Conservation (phyloP, 2,797 vertebrate species). For the Helostoma temminkii region DNA sequence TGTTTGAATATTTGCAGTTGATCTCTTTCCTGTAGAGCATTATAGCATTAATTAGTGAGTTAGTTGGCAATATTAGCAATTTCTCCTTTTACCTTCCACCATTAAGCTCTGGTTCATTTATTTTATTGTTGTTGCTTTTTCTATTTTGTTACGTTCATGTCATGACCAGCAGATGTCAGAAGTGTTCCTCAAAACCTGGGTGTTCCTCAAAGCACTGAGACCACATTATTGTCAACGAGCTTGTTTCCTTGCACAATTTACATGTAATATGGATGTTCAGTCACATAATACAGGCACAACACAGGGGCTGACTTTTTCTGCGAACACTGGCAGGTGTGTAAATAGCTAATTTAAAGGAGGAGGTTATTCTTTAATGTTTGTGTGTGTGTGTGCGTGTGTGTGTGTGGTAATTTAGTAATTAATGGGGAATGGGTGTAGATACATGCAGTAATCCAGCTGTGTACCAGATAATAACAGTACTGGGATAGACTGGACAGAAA, state of each 20-base stretch:
- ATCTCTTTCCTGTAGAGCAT: slow-evolving; percentile 28
- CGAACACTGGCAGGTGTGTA: slow-evolving; percentile 34
- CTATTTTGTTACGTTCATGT: slow-evolving; percentile 30
- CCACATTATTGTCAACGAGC: slow-evolving; percentile 51
- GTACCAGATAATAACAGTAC: slow-evolving; percentile 34
- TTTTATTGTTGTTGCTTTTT: not conserved
- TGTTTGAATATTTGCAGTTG: slow-evolving; percentile 38
- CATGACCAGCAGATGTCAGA: slow-evolving; percentile 82
- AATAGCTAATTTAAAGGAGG: slow-evolving; percentile 39
- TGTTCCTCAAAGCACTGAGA: slow-evolving; percentile 37
- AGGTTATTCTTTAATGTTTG: not conserved
- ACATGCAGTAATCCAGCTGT: slow-evolving; percentile 52
- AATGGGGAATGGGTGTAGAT: slow-evolving; percentile 43
- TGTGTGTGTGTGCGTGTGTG: slow-evolving; percentile 15
- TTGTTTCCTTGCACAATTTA: slow-evolving; percentile 50
- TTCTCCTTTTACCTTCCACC: slow-evolving; percentile 22
- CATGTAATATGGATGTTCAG: slow-evolving; percentile 55
- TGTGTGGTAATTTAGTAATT: slow-evolving; percentile 42
- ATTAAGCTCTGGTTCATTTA: slow-evolving; percentile 13
- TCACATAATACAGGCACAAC: slow-evolving; percentile 23
- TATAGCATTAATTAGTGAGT: slow-evolving; percentile 35
- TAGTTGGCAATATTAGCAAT: slow-evolving; percentile 21
- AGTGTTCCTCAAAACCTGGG: slow-evolving; percentile 74
- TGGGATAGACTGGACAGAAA: slow-evolving; percentile 23
- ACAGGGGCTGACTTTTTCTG: not conserved